Evolutionary conservation across 2,888 invertebrate genomes (phyloP).

Genomic region (Xanthorhoe designata): DNA sequence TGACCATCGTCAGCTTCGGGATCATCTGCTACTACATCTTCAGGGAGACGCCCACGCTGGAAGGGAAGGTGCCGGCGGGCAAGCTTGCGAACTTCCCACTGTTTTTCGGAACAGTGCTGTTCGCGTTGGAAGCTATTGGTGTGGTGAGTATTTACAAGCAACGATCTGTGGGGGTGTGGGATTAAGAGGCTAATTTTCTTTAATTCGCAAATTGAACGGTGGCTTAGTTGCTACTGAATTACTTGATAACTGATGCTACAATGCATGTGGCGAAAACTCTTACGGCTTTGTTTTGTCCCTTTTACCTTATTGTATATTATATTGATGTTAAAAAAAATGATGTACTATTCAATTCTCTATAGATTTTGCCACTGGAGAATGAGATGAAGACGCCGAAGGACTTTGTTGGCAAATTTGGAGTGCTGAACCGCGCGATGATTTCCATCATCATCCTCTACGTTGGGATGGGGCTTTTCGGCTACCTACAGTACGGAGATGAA

Average conservation of each 20-base stretch:
- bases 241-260: too few species aligned
- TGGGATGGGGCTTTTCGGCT: slow-evolving; percentile 96
- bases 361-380: slow-evolving; percentile 97
- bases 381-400: slow-evolving; percentile 95
- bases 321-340: neutral
- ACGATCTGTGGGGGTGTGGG: too few species aligned
- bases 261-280: too few species aligned
- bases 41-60: slow-evolving; percentile 88
- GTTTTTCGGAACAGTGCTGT: slow-evolving; percentile 98
- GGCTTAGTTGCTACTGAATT: too few species aligned
- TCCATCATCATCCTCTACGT: slow-evolving; percentile 93
- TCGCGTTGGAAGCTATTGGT: slow-evolving; percentile 97
- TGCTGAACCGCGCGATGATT: slow-evolving; percentile 94
- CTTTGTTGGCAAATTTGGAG: slow-evolving; percentile 93
- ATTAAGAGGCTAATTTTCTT: too few species aligned
- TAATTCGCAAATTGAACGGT: too few species aligned
- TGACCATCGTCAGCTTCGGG: slow-evolving; percentile 93
- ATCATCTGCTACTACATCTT: slow-evolving; percentile 95
- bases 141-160: slow-evolving; percentile 85
- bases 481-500: slow-evolving; percentile 91
- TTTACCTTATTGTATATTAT: too few species aligned
- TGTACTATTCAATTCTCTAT: slow-evolving; percentile 28
- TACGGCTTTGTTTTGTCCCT: too few species aligned
- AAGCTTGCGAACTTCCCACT: slow-evolving; percentile 91
- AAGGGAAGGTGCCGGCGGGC: slow-evolving; percentile 87